These are phyloP conservation scores for Crocuta crocuta DNA, from an alignment of 2,113 vertebrate genomes.

Conservation along the genomic window DNA sequence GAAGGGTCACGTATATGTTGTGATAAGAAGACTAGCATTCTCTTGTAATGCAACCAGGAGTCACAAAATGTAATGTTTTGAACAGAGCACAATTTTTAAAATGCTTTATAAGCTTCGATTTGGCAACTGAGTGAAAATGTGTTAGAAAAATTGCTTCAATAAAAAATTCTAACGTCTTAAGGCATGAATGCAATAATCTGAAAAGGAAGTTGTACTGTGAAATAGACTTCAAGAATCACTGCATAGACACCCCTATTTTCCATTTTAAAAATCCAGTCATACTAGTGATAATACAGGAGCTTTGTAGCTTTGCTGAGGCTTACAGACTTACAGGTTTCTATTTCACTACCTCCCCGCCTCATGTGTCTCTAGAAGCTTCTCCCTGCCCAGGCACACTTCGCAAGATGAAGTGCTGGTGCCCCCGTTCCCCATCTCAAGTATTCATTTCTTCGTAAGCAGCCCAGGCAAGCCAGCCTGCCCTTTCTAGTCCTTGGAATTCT, in stretches of 20 bases:
- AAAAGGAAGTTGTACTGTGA: background rate
- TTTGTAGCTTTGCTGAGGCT: background rate
- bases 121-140: background rate
- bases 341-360: background rate
- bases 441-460: background rate
- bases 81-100: background rate
- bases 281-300: background rate
- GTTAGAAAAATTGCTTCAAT: conserved; percentile 47
- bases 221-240: background rate
- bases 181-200: background rate
- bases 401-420: too few relatives aligned
- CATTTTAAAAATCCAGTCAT: background rate
- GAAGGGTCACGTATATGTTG: background rate
- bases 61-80: background rate
- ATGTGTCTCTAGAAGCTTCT: background rate
- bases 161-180: background rate
- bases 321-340: background rate
- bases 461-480: background rate
- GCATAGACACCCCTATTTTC: background rate
- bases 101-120: background rate
- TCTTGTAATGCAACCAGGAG: background rate
- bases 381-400: background rate
- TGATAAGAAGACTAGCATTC: background rate
- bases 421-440: background rate
- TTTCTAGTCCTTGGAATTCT: background rate